These are phyloP conservation scores for Oryzaephilus surinamensis DNA, from an alignment of 1,140 invertebrate genomes.

Conservation along the genomic window DNA sequence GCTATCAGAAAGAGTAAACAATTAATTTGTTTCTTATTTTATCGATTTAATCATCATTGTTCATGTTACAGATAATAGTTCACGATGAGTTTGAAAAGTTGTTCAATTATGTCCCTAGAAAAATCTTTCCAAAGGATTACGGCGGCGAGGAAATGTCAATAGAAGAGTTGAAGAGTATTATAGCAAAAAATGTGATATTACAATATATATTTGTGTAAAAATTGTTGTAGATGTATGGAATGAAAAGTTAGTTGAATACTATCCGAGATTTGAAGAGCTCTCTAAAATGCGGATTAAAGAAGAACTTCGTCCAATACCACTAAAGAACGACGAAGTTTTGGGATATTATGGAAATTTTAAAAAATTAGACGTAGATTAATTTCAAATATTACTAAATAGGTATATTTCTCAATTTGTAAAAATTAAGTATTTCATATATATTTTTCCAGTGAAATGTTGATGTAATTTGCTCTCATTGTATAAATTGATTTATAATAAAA, in stretches of 20 bases:
- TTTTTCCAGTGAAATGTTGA: too few relatives aligned
- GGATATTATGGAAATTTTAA: constrained; percentile 8
- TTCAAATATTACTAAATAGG: too few relatives aligned
- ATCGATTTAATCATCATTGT: constrained; percentile 1
- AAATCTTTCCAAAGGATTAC: constrained; percentile 7
- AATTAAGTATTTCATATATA: too few relatives aligned
- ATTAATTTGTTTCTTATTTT: background rate
- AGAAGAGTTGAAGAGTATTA: constrained; percentile 5
- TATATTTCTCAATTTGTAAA: too few relatives aligned
- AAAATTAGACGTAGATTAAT: constrained; percentile 2
- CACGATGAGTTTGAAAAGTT: constrained; percentile 1
- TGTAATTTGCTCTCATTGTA: too few relatives aligned
- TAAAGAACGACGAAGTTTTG: constrained; percentile 3
- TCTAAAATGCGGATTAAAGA: background rate
- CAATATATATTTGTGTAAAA: background rate
- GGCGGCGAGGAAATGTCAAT: constrained; percentile 4
- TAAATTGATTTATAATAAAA: too few relatives aligned
- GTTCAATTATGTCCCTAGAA: constrained; percentile 1
- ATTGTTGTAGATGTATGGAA: background rate
- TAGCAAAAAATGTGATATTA: background rate
- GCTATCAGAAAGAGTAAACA: background rate
- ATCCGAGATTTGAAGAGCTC: background rate
- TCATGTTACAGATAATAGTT: constrained; percentile 1
- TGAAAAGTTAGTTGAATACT: background rate
- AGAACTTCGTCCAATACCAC: background rate